These are phyloP conservation scores for Paracanthobrama guichenoti DNA, from an alignment of 2,113 vertebrate genomes.

Conservation along the genomic window DNA sequence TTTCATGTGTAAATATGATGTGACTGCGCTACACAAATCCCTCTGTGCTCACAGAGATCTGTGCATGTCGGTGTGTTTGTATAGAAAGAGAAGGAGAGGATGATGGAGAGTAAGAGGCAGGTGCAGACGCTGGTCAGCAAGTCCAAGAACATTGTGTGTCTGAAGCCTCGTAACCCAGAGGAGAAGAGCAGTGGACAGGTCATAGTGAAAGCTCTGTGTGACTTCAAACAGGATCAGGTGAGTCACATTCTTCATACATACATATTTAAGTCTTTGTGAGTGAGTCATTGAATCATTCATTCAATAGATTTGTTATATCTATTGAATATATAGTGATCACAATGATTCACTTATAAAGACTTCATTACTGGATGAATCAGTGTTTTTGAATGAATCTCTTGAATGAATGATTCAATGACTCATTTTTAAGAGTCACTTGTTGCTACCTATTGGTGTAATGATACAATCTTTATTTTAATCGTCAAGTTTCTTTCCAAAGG, in stretches of 20 bases:
- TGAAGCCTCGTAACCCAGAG: slow-evolving; percentile 93
- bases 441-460: too few relatives aligned
- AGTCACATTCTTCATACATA: slow-evolving; percentile 7
- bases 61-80: slow-evolving; percentile 21
- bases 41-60: not conserved
- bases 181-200: slow-evolving; percentile 81
- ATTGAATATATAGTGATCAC: too few relatives aligned
- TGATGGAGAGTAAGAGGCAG: slow-evolving; percentile 91
- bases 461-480: too few relatives aligned
- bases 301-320: too few relatives aligned
- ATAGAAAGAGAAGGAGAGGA: slow-evolving; percentile 88
- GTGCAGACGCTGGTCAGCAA: slow-evolving; percentile 93
- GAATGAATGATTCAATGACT: too few relatives aligned
- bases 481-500: too few relatives aligned
- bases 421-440: too few relatives aligned
- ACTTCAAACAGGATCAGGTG: slow-evolving; percentile 99
- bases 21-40: not conserved
- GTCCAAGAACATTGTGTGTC: slow-evolving; percentile 89
- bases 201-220: slow-evolving; percentile 91
- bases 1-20: not conserved
- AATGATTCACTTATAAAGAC: too few relatives aligned
- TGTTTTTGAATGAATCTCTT: too few relatives aligned
- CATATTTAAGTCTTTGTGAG: too few relatives aligned
- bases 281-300: too few relatives aligned
- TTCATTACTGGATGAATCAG: too few relatives aligned